Evolutionary conservation across 2,888 invertebrate genomes (phyloP).

Genomic region (Hyposoter dolosus): DNA sequence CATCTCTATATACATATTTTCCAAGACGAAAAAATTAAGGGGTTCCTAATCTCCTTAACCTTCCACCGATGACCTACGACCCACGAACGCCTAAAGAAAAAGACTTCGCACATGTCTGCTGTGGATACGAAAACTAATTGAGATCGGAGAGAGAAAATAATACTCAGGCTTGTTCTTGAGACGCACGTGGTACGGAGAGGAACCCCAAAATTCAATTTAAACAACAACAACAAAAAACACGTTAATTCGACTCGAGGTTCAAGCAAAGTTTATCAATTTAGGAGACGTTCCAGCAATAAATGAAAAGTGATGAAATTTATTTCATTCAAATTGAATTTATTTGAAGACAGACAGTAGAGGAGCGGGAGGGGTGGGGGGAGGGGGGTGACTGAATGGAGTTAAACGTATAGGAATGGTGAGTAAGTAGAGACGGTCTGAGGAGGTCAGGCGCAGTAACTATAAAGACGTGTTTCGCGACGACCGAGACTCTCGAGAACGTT

Average conservation of each 20-base stretch:
- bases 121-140: not conserved
- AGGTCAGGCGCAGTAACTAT: constrained; percentile 65
- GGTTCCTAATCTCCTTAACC: not conserved
- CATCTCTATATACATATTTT: not conserved
- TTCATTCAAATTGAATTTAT: constrained; percentile 13
- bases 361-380: not conserved
- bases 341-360: not conserved
- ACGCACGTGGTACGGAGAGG: not conserved
- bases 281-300: not conserved
- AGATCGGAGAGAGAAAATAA: not conserved
- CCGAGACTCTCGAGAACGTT: constrained; percentile 58
- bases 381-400: not conserved
- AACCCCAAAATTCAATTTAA: not conserved
- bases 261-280: constrained; percentile 22
- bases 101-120: not conserved
- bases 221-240: not conserved
- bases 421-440: constrained; percentile 45
- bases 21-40: not conserved
- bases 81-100: not conserved
- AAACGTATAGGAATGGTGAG: constrained; percentile 23
- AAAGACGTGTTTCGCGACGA: constrained; percentile 60
- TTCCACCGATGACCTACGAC: not conserved
- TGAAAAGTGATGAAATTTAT: constrained; percentile 25
- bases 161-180: not conserved
- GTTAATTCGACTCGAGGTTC: not conserved